A percentile compares a stretch with the other conserved stretches of the same genome.
Conservation (phyloP, 2,113 vertebrate species). For the Chloropsis hardwickii region DNA sequence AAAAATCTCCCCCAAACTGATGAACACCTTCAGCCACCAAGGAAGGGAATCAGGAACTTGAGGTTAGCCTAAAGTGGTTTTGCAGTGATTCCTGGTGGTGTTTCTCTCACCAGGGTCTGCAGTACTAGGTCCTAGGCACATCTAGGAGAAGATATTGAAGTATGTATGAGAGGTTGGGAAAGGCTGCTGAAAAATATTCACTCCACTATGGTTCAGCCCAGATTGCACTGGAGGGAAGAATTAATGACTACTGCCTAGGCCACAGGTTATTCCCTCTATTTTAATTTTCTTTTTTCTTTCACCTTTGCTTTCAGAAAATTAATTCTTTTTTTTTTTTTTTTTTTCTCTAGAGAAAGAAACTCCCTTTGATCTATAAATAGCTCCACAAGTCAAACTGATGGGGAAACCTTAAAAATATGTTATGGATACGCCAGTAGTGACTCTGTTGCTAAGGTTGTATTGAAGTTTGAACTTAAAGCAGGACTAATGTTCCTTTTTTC, state of each 20-base stretch:
- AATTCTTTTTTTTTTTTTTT: slow-evolving; percentile 10
- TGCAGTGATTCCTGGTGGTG: not conserved
- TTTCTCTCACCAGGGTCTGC: not conserved
- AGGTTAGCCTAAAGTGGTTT: not conserved
- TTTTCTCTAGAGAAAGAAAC: not conserved
- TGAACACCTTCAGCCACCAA: not conserved
- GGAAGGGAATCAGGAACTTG: not conserved
- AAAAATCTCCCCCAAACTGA: not conserved
- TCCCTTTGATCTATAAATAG: slow-evolving; percentile 68
- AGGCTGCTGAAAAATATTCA: not conserved
- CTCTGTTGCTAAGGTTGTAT: slow-evolving; percentile 11
- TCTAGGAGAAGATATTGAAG: not conserved
- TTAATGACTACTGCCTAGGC: slow-evolving; percentile 2
- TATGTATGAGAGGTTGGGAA: accelerated
- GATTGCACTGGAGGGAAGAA: not conserved
- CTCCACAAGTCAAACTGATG: slow-evolving; percentile 24
- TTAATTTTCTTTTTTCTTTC: not conserved
- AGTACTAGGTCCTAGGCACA: not conserved
- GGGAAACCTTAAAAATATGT: slow-evolving; percentile 44
- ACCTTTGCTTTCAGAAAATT: slow-evolving; percentile 34
- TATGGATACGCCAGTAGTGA: not conserved
- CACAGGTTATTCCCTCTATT: not conserved
- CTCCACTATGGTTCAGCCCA: not conserved
- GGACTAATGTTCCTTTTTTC: slow-evolving; percentile 17
- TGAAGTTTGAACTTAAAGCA: slow-evolving; percentile 26